These are phyloP conservation scores for Myrmecophaga tridactyla DNA, from an alignment of 2,113 vertebrate species.

Conservation along the genomic window DNA sequence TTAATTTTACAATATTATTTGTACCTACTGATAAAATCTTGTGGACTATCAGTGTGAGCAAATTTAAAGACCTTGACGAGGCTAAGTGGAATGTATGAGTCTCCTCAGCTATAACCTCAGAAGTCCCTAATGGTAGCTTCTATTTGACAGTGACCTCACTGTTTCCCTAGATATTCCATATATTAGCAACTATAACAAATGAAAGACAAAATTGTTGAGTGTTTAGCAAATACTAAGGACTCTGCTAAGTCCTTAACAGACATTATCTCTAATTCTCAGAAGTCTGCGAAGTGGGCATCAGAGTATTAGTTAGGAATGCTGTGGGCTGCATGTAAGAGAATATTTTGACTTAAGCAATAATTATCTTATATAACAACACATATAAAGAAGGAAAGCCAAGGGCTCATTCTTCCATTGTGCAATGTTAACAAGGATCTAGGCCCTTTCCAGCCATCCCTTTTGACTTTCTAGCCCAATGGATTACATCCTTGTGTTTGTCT, in stretches of 20 bases:
- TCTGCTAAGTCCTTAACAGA: not conserved
- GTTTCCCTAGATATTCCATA: not conserved
- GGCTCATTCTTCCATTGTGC: not conserved
- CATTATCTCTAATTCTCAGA: not conserved
- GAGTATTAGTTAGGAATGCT: not conserved
- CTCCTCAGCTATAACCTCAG: not conserved
- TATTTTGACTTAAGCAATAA: not conserved
- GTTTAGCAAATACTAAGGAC: not conserved
- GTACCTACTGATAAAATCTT: not conserved
- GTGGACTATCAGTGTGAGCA: not conserved
- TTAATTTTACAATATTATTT: not conserved
- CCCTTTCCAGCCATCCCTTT: not conserved
- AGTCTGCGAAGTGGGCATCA: not conserved
- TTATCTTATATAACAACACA: not conserved
- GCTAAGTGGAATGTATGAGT: not conserved
- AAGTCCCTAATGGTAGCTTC: not conserved
- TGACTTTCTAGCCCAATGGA: not conserved
- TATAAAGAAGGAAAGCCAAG: not conserved
- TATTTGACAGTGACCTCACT: not conserved
- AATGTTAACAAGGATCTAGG: not conserved
- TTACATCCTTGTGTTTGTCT: not conserved
- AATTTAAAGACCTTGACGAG: not conserved
- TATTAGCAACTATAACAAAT: not conserved
- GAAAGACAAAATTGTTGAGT: not conserved
- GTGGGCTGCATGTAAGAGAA: not conserved